Percentiles rank a stretch among this genome's conserved stretches.
Conservation (phyloP, 2,888 invertebrate species). For the Exephanes ischioxanthus region DNA sequence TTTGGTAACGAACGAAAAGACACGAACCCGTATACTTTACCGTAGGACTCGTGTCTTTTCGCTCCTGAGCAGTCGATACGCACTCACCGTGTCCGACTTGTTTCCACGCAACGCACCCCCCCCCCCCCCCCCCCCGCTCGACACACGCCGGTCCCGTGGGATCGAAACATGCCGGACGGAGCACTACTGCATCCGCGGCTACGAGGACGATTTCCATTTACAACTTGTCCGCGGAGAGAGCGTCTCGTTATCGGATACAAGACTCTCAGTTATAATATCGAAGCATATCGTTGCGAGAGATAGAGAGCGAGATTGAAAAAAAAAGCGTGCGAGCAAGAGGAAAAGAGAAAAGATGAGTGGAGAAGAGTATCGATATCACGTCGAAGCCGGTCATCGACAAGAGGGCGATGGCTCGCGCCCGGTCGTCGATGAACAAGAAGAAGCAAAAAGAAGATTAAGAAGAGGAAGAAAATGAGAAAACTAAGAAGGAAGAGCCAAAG, state of each 20-base stretch:
- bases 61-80: neutral
- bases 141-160: constrained; percentile 39
- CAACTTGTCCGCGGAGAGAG: constrained; percentile 63
- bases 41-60: neutral
- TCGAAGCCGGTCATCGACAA: constrained; percentile 51
- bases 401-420: constrained; percentile 43
- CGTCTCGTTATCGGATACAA: constrained; percentile 69
- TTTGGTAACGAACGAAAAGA: neutral
- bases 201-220: constrained; percentile 72
- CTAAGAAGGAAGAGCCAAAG: constrained; percentile 68
- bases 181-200: constrained; percentile 4
- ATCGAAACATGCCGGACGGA: constrained; percentile 27
- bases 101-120: constrained; percentile 1
- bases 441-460: constrained; percentile 48
- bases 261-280: constrained; percentile 59
- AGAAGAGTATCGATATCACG: constrained; percentile 61
- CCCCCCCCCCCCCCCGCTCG: neutral
- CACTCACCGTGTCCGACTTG: neutral
- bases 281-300: constrained; percentile 28
- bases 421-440: constrained; percentile 55
- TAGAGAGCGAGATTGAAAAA: neutral
- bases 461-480: constrained; percentile 36
- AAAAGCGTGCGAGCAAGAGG: constrained; percentile 8
- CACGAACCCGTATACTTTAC: neutral
- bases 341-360: constrained; percentile 27